Evolutionary conservation across 1,140 invertebrate species (phyloP), one percentile per base, ranked within the genome.

Genomic region (Colletes gigas): DNA sequence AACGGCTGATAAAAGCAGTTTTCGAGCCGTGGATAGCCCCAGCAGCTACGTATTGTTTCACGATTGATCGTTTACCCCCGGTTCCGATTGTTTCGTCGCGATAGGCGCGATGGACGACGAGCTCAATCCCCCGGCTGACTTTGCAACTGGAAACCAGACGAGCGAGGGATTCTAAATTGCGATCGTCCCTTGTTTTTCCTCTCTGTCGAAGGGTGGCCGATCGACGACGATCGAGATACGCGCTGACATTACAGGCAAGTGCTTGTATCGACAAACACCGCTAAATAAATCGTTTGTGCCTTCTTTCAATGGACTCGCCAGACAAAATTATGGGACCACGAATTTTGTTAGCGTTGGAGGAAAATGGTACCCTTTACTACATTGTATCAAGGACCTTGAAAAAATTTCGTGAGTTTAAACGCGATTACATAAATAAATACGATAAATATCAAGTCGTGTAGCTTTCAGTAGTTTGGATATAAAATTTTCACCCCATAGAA

Each of bases 1-100:
- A 83, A 73, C 76, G 55, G 55, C 84, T 83, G 82, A 86, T 87
- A 87, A 87, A 87, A 87, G 85, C 85, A 78, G 81, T 75, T 77
- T 55, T 65, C 60, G 59, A 47, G 50, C 59, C 39, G 67, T 52
- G 71, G 69, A 62, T 81, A 86, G 69, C 81, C 30, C 54, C 44
- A 74, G 55, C 63, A 60, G 44, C 59, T 52, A 41, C 77, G 84
- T 70, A 83, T 86, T 86, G 85, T 87, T 65, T 76, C 70, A 73
- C 70, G 73, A 87, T 83, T 63, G 73, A 73, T 30, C 81, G 74
- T 86, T 87, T 87, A 81, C 69, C 63, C 47, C 21, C 8, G 15
- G 47, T 3, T 8, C 21, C 66, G 81, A 86, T 87, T 87, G 85
- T 86, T 87, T 87, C 77, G 77, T 74, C 70, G 73, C 41, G 63